Conservation (phyloP, 1,140 invertebrate genomes). For the Cotesia chilonis region DNA sequence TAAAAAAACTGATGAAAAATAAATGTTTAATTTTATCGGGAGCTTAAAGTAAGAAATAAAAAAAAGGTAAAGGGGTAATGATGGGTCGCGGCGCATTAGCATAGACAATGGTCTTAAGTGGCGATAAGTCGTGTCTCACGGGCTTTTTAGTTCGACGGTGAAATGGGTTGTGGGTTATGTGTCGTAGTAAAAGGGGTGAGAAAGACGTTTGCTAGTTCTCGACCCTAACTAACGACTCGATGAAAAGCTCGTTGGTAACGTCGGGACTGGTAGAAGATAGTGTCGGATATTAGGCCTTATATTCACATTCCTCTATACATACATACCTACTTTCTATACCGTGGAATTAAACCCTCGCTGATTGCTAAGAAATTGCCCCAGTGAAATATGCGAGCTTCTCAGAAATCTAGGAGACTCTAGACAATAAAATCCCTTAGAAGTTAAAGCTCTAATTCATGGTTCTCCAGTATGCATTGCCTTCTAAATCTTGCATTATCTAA, state of each 20-base stretch:
- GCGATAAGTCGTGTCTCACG: constrained; percentile 38
- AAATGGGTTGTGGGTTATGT: constrained; percentile 19
- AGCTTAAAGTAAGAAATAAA: background rate
- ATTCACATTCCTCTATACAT: constrained; percentile 40
- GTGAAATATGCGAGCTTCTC: constrained; percentile 45
- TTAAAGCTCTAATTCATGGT: no score
- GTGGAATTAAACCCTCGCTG: constrained; percentile 39
- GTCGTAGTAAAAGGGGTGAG: constrained; percentile 11
- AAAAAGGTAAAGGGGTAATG: constrained; percentile 6
- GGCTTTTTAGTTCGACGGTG: constrained; percentile 15
- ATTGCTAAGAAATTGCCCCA: constrained; percentile 62
- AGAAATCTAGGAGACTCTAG: background rate
- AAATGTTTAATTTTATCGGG: background rate
- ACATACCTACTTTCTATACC: constrained; percentile 25
- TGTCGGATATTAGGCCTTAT: constrained; percentile 44
- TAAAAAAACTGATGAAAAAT: background rate
- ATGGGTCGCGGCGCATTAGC: constrained; percentile 38
- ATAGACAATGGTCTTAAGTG: constrained; percentile 35
- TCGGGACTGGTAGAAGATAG: constrained; percentile 40
- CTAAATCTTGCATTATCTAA: no score
- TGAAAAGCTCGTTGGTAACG: constrained; percentile 61
- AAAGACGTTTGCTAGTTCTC: constrained; percentile 17
- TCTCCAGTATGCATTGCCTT: no score
- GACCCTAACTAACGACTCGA: constrained; percentile 61
- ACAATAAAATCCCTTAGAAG: background rate